These are phyloP conservation scores for Raja brachyura DNA, from an alignment of 2,113 vertebrate genomes.

Conservation along the genomic window DNA sequence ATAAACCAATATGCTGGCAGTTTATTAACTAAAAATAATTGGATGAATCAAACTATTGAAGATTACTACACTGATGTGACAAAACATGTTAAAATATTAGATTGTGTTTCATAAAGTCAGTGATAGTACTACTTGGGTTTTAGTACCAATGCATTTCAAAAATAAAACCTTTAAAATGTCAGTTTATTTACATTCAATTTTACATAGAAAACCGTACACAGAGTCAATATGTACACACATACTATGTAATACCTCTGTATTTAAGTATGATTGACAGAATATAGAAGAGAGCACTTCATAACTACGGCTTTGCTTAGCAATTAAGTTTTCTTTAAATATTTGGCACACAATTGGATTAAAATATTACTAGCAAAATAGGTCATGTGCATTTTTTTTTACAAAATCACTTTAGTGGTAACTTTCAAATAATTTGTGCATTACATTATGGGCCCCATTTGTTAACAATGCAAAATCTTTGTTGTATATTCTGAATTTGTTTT, in stretches of 20 bases:
- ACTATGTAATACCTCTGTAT: constrained; percentile 29
- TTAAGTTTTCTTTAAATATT: constrained; percentile 30
- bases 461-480: background rate
- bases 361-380: constrained; percentile 9
- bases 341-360: constrained; percentile 35
- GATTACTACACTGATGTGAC: constrained; percentile 14
- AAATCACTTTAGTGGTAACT: constrained; percentile 23
- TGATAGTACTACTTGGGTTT: background rate
- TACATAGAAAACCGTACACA: background rate
- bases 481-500: background rate
- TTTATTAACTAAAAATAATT: constrained; percentile 10
- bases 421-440: background rate
- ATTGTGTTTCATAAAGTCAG: background rate
- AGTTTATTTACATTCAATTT: constrained; percentile 36
- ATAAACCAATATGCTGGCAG: background rate
- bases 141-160: constrained; percentile 18
- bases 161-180: constrained; percentile 31
- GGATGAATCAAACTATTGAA: background rate
- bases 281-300: constrained; percentile 27
- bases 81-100: background rate
- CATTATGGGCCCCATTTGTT: background rate
- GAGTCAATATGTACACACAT: constrained; percentile 19
- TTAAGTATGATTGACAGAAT: background rate
- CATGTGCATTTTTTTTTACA: background rate
- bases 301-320: background rate